Percentiles rank a stretch among this genome's conserved stretches.
Conservation (phyloP, 2,888 invertebrate genomes). For the Phoronis australis region DNA sequence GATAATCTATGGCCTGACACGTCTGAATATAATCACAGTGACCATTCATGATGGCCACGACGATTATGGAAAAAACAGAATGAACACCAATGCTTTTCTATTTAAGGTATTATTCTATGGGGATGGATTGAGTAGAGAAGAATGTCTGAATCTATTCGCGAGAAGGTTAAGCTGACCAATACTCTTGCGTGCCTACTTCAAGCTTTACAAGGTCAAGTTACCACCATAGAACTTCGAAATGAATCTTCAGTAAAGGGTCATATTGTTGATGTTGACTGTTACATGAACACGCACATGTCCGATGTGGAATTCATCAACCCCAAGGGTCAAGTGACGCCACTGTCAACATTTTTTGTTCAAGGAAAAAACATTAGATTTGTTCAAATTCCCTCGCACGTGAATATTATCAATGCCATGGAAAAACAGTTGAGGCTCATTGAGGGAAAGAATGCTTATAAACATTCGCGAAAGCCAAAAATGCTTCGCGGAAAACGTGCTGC, state of each 20-base stretch:
- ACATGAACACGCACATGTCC: slow-evolving; percentile 33
- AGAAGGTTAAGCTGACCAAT: slow-evolving; percentile 25
- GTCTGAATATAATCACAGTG: too few relatives aligned
- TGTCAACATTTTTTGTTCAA: slow-evolving; percentile 32
- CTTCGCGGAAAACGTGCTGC: too few relatives aligned
- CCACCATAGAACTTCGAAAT: slow-evolving; percentile 38
- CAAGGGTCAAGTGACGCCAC: slow-evolving; percentile 15
- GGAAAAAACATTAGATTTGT: slow-evolving; percentile 41
- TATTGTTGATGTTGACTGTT: slow-evolving; percentile 30
- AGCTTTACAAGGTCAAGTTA: slow-evolving; percentile 27
- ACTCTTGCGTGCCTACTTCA: slow-evolving; percentile 34
- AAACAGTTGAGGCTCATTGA: too few relatives aligned
- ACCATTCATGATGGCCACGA: too few relatives aligned
- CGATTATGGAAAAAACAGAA: too few relatives aligned
- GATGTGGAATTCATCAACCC: slow-evolving; percentile 21
- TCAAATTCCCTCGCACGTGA: slow-evolving; percentile 43
- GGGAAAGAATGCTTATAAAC: too few relatives aligned
- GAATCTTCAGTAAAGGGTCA: slow-evolving; percentile 29
- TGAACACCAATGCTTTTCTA: too few relatives aligned
- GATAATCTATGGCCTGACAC: too few relatives aligned
- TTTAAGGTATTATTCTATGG: too few relatives aligned
- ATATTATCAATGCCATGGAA: slow-evolving; percentile 28
- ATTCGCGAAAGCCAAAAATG: too few relatives aligned
- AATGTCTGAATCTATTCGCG: slow-evolving; percentile 21
- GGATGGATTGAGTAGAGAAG: too few relatives aligned